Conservation (phyloP, 1,140 invertebrate species). For the Drosophila ambigua region DNA sequence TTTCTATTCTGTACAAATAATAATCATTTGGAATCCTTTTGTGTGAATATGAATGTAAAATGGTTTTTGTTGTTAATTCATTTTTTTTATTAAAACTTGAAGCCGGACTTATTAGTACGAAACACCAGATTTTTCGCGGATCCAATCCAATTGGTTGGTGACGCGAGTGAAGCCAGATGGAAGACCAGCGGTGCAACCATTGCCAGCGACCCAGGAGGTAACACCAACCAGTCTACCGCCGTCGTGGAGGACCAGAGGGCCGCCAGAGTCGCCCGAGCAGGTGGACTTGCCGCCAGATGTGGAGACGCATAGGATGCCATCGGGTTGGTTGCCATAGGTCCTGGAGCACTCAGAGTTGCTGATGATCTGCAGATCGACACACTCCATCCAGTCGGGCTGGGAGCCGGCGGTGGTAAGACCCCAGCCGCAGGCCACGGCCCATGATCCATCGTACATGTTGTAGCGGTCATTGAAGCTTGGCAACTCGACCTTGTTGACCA, state of each 20-base stretch:
- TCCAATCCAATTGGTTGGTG: conserved; percentile 85
- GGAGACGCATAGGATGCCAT: conserved; percentile 62
- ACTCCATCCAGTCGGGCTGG: conserved; percentile 49
- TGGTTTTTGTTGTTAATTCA: conserved; percentile 17
- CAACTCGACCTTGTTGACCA: conserved; percentile 41
- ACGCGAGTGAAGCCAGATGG: conserved; percentile 81
- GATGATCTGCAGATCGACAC: conserved; percentile 56
- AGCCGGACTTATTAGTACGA: conserved; percentile 41
- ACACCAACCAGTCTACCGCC: conserved; percentile 84
- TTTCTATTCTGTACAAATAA: too few species aligned
- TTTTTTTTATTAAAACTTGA: not conserved
- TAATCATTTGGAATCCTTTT: too few species aligned
- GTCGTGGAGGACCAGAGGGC: conserved; percentile 84
- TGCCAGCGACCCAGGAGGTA: conserved; percentile 70
- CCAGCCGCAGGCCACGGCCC: conserved; percentile 48
- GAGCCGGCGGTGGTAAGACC: conserved; percentile 24
- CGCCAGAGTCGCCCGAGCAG: conserved; percentile 85
- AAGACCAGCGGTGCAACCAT: conserved; percentile 45
- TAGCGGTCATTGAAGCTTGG: conserved; percentile 30
- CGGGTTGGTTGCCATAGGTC: conserved; percentile 56
- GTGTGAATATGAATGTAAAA: not conserved
- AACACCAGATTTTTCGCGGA: conserved; percentile 72
- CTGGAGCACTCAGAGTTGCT: conserved; percentile 26
- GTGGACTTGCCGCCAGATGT: conserved; percentile 52
- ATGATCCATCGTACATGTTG: conserved; percentile 17